phyloP scores from a whole-genome alignment of 1,140 invertebrate species.

The Linepithema humile region DNA sequence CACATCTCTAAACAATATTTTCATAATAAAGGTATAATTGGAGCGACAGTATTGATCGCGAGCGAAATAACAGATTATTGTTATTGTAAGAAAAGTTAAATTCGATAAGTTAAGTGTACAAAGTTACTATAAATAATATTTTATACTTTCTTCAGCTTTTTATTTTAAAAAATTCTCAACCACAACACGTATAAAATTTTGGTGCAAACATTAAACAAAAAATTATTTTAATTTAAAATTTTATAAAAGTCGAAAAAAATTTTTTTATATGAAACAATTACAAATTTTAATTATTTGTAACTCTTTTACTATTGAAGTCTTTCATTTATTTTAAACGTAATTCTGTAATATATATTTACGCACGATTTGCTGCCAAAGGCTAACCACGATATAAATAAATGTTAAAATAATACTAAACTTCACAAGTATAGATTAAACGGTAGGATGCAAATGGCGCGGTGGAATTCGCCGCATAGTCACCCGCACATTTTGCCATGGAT shows the following conservation, averaged over 20 bases:
- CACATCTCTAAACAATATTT: conserved; percentile 39
- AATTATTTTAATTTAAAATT: not conserved
- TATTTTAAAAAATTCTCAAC: not conserved
- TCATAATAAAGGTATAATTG: conserved; percentile 1
- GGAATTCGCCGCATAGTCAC: conserved; percentile 25
- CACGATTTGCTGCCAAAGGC: not conserved
- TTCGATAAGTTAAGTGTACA: not conserved
- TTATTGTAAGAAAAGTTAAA: not conserved
- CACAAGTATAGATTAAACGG: conserved; percentile 42
- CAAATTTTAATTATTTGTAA: not conserved
- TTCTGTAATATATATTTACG: not conserved
- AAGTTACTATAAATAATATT: too few species aligned
- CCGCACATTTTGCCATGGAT: conserved; percentile 5
- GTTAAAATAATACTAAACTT: conserved; percentile 50
- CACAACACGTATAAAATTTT: not conserved
- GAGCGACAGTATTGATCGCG: not conserved
- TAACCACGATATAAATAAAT: conserved; percentile 2
- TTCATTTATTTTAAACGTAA: not conserved
- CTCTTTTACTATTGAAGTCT: not conserved
- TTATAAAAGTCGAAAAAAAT: too few species aligned
- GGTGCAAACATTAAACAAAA: not conserved
- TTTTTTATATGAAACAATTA: too few species aligned
- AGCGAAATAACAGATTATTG: not conserved
- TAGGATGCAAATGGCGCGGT: conserved; percentile 17
- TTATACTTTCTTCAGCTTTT: too few species aligned